phyloP scores from a whole-genome alignment of 2,113 vertebrate genomes.

The Pterocles gutturalis region DNA sequence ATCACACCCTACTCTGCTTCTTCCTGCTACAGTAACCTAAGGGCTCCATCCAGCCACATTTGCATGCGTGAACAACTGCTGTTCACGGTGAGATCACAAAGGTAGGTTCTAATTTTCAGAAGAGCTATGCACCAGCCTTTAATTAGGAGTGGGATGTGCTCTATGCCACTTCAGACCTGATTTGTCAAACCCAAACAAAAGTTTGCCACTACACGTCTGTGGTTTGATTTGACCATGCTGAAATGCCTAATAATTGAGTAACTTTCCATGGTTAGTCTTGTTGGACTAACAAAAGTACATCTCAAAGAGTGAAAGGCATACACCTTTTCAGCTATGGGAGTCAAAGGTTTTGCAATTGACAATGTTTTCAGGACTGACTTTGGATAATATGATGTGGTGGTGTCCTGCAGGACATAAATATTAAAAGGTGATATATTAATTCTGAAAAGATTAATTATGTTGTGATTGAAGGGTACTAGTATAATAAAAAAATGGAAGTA shows the following conservation, averaged over 20 bases:
- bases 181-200: neutral
- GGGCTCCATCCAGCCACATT: neutral
- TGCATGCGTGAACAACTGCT: rapidly evolving
- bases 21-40: neutral
- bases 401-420: neutral
- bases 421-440: neutral
- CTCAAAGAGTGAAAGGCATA: neutral
- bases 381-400: neutral
- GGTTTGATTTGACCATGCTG: neutral
- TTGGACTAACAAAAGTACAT: neutral
- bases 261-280: neutral
- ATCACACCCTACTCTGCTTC: neutral
- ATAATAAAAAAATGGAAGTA: neutral
- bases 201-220: neutral
- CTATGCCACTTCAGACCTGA: neutral
- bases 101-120: neutral
- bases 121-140: neutral
- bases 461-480: neutral
- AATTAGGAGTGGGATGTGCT: neutral
- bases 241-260: neutral
- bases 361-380: neutral
- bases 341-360: neutral
- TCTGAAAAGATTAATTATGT: neutral
- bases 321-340: neutral
- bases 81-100: neutral